Evolutionary conservation across 2,888 invertebrate genomes (phyloP), one percentile per base, ranked within the genome.

Genomic region (Andrena hattorfiana): DNA sequence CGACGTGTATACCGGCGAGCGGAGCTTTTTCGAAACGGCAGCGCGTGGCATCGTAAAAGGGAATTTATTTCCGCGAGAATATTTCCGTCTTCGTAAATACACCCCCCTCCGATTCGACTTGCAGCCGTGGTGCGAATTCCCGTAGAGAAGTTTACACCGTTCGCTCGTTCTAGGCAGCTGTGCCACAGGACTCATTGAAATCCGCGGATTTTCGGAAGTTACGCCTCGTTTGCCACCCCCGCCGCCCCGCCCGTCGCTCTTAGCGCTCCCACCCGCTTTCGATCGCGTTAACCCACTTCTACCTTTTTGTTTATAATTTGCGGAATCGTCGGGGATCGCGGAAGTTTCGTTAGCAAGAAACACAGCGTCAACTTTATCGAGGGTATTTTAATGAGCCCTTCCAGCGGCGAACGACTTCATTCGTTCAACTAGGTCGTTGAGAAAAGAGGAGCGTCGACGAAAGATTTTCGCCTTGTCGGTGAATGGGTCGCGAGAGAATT

Each of bases 151-250:
- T 85, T 81, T 85, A 84, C 85, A 72, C 59, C 74, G 71, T 42
- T 70, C 67, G 81, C 77, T 77, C 77, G 84, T 84, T 84, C 77
- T 59, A 75, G 81, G 70, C 85, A 85, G 77, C 85, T 85, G 85
- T 49, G 81, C 72, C 84, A 48, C 71, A 48, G 60, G 69, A 71
- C 78, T 81, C 81, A 81, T 77, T 77, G 81, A 75, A 75, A 84
- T 78, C 69, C 77, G 48, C 77, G 77, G 59, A 84, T 85, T 84
- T 85, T 80, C 84, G 73, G 48, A 85, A 81, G 81, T 84, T 81
- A 74, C 69, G 72, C 30, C 63, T 79, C 63, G 83, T 67, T 77
- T 64, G 64, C 68, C 77, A 60, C 56, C 66, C 16, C 73, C 30
- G 30, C 20, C 59, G 42, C 51, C n/a, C 6, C 32, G 20, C 32